phyloP scores from a whole-genome alignment of 2,113 vertebrate genomes.

The Fregata magnificens region DNA sequence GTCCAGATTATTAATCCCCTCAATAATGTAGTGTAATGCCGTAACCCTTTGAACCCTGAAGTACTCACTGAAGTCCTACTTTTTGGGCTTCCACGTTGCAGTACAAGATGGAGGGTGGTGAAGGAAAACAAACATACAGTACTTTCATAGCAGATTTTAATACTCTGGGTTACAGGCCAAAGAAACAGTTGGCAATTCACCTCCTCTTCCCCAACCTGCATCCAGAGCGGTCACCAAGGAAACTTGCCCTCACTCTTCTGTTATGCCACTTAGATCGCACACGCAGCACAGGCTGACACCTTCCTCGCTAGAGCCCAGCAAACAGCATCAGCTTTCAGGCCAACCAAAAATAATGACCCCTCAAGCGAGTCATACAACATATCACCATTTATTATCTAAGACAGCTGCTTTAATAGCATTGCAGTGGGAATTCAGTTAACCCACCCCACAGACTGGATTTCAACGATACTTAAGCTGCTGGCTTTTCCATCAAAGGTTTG shows the following conservation, averaged over 20 bases:
- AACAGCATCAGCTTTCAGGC: not conserved
- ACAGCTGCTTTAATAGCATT: not conserved
- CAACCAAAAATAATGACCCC: not conserved
- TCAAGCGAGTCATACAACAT: not conserved
- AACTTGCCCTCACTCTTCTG: not conserved
- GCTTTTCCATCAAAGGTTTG: not conserved
- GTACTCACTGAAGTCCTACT: not conserved
- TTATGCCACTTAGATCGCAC: not conserved
- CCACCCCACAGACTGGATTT: not conserved
- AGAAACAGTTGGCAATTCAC: not conserved
- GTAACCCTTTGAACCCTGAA: accelerated
- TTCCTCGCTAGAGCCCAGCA: not conserved
- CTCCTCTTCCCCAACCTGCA: not conserved
- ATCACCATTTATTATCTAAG: not conserved
- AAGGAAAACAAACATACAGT: not conserved
- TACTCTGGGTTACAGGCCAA: not conserved
- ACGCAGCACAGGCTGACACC: not conserved
- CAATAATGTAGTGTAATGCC: not conserved
- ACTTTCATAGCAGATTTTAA: not conserved
- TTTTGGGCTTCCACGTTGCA: not conserved
- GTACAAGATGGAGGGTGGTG: not conserved
- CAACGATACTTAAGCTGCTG: not conserved
- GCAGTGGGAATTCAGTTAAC: not conserved
- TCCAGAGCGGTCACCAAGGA: not conserved
- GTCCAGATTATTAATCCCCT: not conserved